Base-by-base conservation (phyloP, 2,888 invertebrate species). In the Apamea crenata region DNA sequence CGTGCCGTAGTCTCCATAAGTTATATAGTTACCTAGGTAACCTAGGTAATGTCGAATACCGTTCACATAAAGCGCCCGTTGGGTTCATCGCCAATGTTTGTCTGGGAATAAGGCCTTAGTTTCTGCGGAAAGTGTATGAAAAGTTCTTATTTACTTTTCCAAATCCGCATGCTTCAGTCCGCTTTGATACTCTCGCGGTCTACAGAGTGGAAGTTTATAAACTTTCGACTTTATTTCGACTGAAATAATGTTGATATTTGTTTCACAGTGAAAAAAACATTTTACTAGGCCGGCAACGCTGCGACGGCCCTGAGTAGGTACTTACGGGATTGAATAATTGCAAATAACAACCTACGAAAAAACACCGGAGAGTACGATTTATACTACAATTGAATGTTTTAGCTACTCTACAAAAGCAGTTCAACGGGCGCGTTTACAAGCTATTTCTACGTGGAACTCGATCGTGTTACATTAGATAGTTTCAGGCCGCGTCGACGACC, bases 401-500 rank as follows among this genome's bases (percentile, higher is more conserved):
- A 40, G 1, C 18, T 44, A 47, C 25, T 50, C 14, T 50, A 25
- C 44, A 29, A 29, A 40, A 40, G 40, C 40, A 67, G n/a, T 4
- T 10, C 18, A 65, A 53, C 32, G 2, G 21, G 14, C 2, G n/a
- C 7, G 21, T 29, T 53, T n/a, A 66, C n/a, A n/a, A 36, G 36
- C 25, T 25, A 14, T 40, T 10, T 59, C 1, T 80, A 65, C 40
- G n/a, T 69, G 29, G 21, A 61, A 68, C 16, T 81, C 53, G 5
- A 53, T 53, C 32, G 5, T 44, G 21, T n/a, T 29, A 59, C n/a
- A 69, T n/a, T 50, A 25, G 4, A 40, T 53, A 67, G 65, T 76
- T 32, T 59, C 76, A 82, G 32, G n/a, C 29, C 75, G 47, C 44
- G 3, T 16, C 25, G 36, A 16, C 61, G 16, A 66, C 59, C 59